Base-by-base conservation (phyloP, 1,140 invertebrate species). In the Drusus annulatus region DNA sequence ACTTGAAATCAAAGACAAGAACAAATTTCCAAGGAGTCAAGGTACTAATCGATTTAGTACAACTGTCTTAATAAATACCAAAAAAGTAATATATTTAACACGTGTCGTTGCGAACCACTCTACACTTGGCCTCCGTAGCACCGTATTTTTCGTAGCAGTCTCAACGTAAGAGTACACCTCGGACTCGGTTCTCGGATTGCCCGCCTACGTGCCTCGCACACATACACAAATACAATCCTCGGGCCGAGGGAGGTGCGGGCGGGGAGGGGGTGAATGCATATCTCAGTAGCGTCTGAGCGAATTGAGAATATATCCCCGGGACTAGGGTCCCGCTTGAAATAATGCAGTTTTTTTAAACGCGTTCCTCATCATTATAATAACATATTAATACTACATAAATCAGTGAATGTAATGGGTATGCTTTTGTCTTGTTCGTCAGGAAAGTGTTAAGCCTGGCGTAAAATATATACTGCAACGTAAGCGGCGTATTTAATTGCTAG, bases 241-340 rank as follows among this genome's bases (percentile, higher is more conserved):
- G 60, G 28, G 15, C 50, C n/a, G 65, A 5, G 50, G 19, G 58
- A 17, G 23, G 21, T 7, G 65, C n/a, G 21, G 23, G 45, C 16
- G 15, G 50, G 56, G 58, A 63, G 36, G 77, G 78, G 77, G 81
- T 82, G 81, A 82, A 82, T 80, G 77, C 81, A 79, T 82, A 82
- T 82, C 77, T 82, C 73, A 82, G 76, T 78, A 56, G 76, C 63
- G 76, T 78, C 76, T 78, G 76, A 78, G 65, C 76, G 76, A 78
- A 78, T 78, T 71, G 76, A 78, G 76, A 71, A 78, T 78, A 71
- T 78, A 78, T 65, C 74, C 81, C 80, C 80, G 76, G 80, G 80
- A 54, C 60, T 69, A 81, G 80, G 80, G 80, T 69, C 65, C 65
- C 36, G 56, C 19, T 7, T 25, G 15, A 65, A 65, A 31, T 25